A percentile compares a stretch with the other conserved stretches of the same genome.
phyloP scores from a whole-genome alignment of 2,113 vertebrate genomes.

The Chascanopsetta lugubris region DNA sequence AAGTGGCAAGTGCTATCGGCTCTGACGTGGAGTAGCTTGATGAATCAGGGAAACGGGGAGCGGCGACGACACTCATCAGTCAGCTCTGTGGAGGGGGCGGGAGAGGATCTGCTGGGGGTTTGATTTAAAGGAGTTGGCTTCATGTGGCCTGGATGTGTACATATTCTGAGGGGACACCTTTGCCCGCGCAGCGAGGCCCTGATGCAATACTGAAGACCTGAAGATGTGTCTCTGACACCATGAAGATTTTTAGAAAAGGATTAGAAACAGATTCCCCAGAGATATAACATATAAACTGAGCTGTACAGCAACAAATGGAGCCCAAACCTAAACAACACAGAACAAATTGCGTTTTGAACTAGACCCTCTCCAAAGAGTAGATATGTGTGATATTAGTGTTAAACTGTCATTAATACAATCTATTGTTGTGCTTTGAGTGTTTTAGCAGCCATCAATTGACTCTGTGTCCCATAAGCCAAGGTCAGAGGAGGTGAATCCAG shows the following conservation, averaged over 20 bases:
- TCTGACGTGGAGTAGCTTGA: conserved; percentile 49
- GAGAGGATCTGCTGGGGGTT: conserved; percentile 2
- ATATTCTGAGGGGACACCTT: background rate
- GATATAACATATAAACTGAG: background rate
- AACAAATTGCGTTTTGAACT: too few species aligned
- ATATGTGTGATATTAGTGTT: too few species aligned
- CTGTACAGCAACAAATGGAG: background rate
- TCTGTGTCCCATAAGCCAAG: background rate
- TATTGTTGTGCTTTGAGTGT: background rate
- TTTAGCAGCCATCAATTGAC: background rate
- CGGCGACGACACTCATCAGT: conserved; percentile 29
- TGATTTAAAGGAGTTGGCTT: conserved; percentile 13
- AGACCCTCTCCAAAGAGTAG: too few species aligned
- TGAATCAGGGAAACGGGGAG: conserved; percentile 37
- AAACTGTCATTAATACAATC: background rate
- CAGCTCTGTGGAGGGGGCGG: background rate
- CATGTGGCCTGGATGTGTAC: conserved; percentile 3
- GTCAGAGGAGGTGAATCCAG: background rate
- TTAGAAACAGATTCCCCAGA: background rate
- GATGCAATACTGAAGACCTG: background rate
- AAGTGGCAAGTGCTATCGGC: conserved; percentile 15
- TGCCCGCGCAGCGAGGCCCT: too few species aligned
- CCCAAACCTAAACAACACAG: background rate
- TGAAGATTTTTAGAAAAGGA: background rate
- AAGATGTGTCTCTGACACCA: background rate